Evolutionary conservation across 2,888 invertebrate genomes (phyloP).

Genomic region (Noctua comes): DNA sequence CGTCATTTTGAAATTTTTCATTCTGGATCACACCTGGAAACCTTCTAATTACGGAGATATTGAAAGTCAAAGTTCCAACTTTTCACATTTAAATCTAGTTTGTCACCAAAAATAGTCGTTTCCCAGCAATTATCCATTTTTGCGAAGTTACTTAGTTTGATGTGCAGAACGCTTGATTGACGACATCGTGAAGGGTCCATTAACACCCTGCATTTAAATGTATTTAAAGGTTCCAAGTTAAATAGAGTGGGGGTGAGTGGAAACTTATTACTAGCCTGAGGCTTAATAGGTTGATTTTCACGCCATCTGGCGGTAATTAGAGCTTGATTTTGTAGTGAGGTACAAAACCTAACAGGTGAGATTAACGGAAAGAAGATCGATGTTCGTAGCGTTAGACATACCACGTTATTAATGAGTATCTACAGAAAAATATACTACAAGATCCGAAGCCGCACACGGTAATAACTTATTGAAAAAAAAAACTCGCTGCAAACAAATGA

Average conservation of each 20-base stretch:
- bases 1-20: too few species aligned
- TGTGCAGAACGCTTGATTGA: not conserved
- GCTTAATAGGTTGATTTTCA: not conserved
- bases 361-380: conserved; percentile 23
- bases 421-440: not conserved
- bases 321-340: conserved; percentile 9
- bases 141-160: not conserved
- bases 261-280: not conserved
- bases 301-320: conserved; percentile 5
- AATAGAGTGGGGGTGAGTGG: too few species aligned
- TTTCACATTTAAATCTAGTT: too few species aligned
- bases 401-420: conserved; percentile 3
- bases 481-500: too few species aligned
- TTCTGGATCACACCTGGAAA: too few species aligned
- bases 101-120: too few species aligned
- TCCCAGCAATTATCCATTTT: not conserved
- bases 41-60: too few species aligned
- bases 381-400: not conserved
- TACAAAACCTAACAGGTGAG: not conserved
- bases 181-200: not conserved
- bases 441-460: not conserved
- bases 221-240: too few species aligned
- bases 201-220: not conserved
- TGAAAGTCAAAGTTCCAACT: too few species aligned
- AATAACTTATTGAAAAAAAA: not conserved